These are phyloP conservation scores for Manis pentadactyla DNA, from an alignment of 2,797 vertebrate genomes.

Conservation along the genomic window DNA sequence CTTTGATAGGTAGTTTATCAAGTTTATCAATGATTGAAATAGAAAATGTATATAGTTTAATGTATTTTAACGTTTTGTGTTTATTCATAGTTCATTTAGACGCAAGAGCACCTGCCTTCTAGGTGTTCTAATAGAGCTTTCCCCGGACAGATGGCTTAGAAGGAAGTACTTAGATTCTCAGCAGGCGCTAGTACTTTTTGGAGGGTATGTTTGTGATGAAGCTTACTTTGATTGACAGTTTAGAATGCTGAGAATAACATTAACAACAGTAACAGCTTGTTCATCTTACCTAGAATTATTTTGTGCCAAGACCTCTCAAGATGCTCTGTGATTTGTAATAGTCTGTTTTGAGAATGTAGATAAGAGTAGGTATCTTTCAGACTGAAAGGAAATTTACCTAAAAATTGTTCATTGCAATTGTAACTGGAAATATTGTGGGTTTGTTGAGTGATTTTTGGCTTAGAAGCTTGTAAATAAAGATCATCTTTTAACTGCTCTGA, in stretches of 20 bases:
- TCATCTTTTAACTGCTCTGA: conserved; percentile 62
- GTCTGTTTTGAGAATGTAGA: conserved; percentile 51
- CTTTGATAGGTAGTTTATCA: conserved; percentile 28
- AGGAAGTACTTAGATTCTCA: conserved; percentile 75
- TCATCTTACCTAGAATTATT: conserved; percentile 66
- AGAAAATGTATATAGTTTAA: neutral
- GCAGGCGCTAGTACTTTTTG: conserved; percentile 67
- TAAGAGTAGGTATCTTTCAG: conserved; percentile 5
- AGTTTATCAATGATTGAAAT: conserved; percentile 34
- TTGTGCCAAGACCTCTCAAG: conserved; percentile 39
- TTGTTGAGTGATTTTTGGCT: conserved; percentile 75
- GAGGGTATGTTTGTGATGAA: conserved; percentile 62
- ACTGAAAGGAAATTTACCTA: conserved; percentile 42
- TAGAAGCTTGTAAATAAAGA: conserved; percentile 71
- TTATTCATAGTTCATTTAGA: conserved; percentile 56
- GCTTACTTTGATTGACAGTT: conserved; percentile 68
- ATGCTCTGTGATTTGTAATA: conserved; percentile 32
- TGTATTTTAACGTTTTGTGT: conserved; percentile 50
- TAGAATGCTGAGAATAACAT: conserved; percentile 63
- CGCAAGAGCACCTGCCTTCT: conserved; percentile 50
- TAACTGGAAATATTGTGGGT: conserved; percentile 30
- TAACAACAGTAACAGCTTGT: conserved; percentile 62
- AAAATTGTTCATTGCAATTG: neutral
- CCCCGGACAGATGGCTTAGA: conserved; percentile 69
- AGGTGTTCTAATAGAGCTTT: conserved; percentile 66